Base-by-base conservation (phyloP, 2,113 vertebrate species). In the Bubo blakistoni region DNA sequence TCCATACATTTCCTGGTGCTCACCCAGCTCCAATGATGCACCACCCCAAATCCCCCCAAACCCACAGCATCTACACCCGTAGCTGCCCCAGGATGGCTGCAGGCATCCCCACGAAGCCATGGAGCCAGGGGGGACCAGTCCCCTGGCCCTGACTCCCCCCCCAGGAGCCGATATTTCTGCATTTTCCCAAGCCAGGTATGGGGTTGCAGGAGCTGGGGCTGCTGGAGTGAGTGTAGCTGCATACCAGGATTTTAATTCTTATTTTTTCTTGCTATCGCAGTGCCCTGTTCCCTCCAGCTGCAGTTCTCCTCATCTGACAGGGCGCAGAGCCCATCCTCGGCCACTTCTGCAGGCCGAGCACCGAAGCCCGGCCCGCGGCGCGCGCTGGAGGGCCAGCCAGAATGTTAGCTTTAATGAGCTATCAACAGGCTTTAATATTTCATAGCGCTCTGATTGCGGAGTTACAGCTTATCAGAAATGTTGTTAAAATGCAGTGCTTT, bases 371-470 rank as follows among this genome's bases (percentile, higher is more conserved):
- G 72, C 49, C 57, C 30, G 1, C 4, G 1, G 87, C 54, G 36
- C 19, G 3, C 11, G 20, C 67, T 3, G 90, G 74, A 83, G 80
- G 58, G 32, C 86, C 90, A 47, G 91, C 95, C 96, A 88, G 78
- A 95, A 78, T 1, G 2, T 80, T 58, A 29, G 52, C 93, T 91
- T 89, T 94, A 78, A 95, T 9, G 92, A 96, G 67, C 96, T 96
- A 85, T 90, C 97, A 97, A 93, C 76, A 74, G 85, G 73, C 82
- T 96, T 98, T 89, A 98, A 98, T 98, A 98, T 98, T 98, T 98
- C 88, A 98, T 97, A 62, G 82, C 0, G 3, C 88, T 96, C 79
- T 13, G 63, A 88, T 78, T 90, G 87, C 49, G 58, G 91, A 97
- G 91, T 72, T 94, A 63, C 81, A 94, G 83, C 91, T 94, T 94